Conservation (phyloP, 2,797 vertebrate genomes). For the Acrocephalus scirpaceus region DNA sequence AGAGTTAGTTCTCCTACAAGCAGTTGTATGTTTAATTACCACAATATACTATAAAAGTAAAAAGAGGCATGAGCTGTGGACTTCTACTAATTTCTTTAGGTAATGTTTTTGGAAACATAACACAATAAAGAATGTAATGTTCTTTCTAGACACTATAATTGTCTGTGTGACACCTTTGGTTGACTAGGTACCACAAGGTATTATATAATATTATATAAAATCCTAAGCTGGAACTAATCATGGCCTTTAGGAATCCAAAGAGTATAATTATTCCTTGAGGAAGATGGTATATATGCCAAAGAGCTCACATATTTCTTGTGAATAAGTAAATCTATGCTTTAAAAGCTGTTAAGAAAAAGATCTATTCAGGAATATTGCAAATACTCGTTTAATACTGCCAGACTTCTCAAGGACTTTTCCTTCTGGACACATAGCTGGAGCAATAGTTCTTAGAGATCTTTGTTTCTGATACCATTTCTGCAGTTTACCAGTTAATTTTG, state of each 20-base stretch:
- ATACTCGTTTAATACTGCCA: background rate
- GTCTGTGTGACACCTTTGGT: background rate
- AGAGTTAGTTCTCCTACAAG: slow-evolving; percentile 2
- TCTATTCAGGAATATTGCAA: background rate
- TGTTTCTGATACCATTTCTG: background rate
- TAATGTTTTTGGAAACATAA: background rate
- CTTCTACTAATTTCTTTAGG: background rate
- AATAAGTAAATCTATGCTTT: background rate
- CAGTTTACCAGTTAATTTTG: background rate
- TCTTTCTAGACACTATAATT: background rate
- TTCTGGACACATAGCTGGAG: background rate
- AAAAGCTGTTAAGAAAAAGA: background rate
- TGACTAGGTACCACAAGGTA: background rate
- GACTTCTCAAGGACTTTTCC: background rate
- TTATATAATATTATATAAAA: background rate
- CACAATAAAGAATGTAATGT: background rate
- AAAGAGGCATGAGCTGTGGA: background rate
- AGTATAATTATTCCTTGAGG: slow-evolving; percentile 2
- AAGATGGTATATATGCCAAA: background rate
- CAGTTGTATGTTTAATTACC: background rate
- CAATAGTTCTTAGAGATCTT: background rate
- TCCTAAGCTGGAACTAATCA: slow-evolving; percentile 11
- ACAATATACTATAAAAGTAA: background rate
- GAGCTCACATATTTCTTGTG: background rate
- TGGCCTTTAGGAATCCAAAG: background rate